A percentile compares a stretch with the other conserved stretches of the same genome.
Conservation (phyloP, 2,113 vertebrate genomes). For the Ovibos moschatus region DNA sequence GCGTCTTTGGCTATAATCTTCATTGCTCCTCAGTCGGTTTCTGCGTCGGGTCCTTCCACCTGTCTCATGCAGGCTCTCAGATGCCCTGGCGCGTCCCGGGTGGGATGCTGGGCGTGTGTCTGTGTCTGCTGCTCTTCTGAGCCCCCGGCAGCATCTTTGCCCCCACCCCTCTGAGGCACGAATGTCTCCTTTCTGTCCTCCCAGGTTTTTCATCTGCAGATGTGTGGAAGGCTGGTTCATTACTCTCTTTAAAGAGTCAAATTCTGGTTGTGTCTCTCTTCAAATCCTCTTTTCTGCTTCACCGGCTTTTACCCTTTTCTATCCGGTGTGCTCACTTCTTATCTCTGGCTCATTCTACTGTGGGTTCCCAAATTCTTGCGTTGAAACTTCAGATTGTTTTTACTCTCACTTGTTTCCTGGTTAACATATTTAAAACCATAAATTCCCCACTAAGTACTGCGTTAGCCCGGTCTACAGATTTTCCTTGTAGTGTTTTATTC, state of each 20-base stretch:
- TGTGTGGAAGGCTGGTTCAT: not conserved
- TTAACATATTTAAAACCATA: not conserved
- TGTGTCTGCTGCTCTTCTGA: not conserved
- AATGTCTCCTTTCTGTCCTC: not conserved
- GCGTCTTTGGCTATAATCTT: not conserved
- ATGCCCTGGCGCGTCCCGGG: too few relatives aligned
- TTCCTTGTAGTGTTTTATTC: not conserved
- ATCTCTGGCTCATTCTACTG: not conserved
- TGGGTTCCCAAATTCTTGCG: not conserved
- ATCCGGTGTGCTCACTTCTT: not conserved
- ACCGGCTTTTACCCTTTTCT: not conserved
- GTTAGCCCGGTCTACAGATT: rapidly evolving
- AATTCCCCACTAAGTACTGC: rapidly evolving
- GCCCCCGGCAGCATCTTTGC: not conserved
- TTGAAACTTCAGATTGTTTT: not conserved
- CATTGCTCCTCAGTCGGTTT: not conserved
- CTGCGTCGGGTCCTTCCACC: too few relatives aligned
- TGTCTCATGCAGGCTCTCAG: not conserved
- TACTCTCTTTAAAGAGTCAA: not conserved
- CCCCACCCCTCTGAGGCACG: too few relatives aligned
- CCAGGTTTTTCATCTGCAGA: not conserved
- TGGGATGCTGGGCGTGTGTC: rapidly evolving
- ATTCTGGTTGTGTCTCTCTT: not conserved
- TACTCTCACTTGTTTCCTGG: not conserved
- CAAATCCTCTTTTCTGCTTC: not conserved